Evolutionary conservation across 2,888 invertebrate species (phyloP), one percentile per base, ranked within the genome.

Genomic region (Blastobasis lacticolella): DNA sequence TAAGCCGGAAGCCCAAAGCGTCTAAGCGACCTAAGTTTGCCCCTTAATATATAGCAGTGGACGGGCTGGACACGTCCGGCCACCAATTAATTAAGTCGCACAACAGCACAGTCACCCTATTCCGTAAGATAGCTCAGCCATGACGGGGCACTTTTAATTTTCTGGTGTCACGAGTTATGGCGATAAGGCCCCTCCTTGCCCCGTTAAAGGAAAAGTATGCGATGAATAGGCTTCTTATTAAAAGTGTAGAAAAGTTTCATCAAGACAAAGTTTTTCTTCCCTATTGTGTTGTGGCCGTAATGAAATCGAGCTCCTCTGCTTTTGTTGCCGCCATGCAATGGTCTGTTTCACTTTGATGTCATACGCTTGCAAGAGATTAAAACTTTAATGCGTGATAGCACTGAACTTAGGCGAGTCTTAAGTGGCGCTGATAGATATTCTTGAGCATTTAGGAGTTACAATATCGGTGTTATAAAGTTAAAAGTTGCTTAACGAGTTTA

Each of bases 121-220:
- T 77, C 72, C 63, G 73, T 71, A 72, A 80, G 83, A 84, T 79
- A 79, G 75, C 75, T 73, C 67, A 68, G 73, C 67, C 77, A 72
- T 87, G 86, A 87, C 81, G 62, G 54, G 59, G 77, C 81, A 73
- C 81, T 86, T 87, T 83, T 81, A 85, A 86, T 85, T 84, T 85
- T 84, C 81, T 82, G 78, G 76, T 81, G 85, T 82, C 82, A 80
- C 83, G 76, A 76, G 73, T 78, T 74, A 75, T 68, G 70, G 74
- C 80, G 82, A 83, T 84, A 84, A 83, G 77, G 74, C 71, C 71
- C 73, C 68, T 67, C 69, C 65, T 66, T 74, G 71, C 63, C 61
- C 66, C 66, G 67, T 66, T 71, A 69, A 74, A 69, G 69, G 68
- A 57, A 77, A 78, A 83, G 81, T 81, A 81, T 79, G 78, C 80